Evolutionary conservation across 1,140 invertebrate genomes (phyloP).

Genomic region (Lethrus apterus): DNA sequence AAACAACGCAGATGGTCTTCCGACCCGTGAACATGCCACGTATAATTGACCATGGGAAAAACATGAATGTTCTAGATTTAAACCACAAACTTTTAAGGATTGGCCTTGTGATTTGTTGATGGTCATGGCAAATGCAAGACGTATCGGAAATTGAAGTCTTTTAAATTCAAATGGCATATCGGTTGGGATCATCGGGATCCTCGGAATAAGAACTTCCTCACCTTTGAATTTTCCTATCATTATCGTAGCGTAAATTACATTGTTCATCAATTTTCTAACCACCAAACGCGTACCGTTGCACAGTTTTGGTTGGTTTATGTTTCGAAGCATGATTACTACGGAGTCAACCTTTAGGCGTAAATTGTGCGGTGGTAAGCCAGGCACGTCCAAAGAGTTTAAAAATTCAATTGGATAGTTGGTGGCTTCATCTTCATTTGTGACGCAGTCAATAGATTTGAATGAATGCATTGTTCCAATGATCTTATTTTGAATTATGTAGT

Average conservation of each 20-base stretch:
- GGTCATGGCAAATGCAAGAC: slow-evolving; percentile 46
- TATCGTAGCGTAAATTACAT: slow-evolving; percentile 42
- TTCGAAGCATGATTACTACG: slow-evolving; percentile 42
- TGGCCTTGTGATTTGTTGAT: slow-evolving; percentile 51
- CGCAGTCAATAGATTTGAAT: slow-evolving; percentile 5
- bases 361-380: slow-evolving; percentile 20
- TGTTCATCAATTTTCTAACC: slow-evolving; percentile 39
- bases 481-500: slow-evolving; percentile 1
- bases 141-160: slow-evolving; percentile 43
- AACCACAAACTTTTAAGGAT: slow-evolving; percentile 36
- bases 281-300: slow-evolving; percentile 43
- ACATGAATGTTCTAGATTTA: slow-evolving; percentile 37
- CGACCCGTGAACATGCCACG: slow-evolving; percentile 29
- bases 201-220: slow-evolving; percentile 38
- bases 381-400: slow-evolving; percentile 26
- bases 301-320: slow-evolving; percentile 41
- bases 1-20: slow-evolving; percentile 37
- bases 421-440: slow-evolving; percentile 34
- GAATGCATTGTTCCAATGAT: not conserved
- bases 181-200: too few relatives aligned
- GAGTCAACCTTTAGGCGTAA: slow-evolving; percentile 39
- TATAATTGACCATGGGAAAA: slow-evolving; percentile 43
- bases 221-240: too few relatives aligned
- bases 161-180: slow-evolving; percentile 40
- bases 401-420: slow-evolving; percentile 42